Percentiles rank a stretch among this genome's conserved stretches.
phyloP scores from a whole-genome alignment of 1,140 invertebrate genomes.

The Contarinia nasturtii region DNA sequence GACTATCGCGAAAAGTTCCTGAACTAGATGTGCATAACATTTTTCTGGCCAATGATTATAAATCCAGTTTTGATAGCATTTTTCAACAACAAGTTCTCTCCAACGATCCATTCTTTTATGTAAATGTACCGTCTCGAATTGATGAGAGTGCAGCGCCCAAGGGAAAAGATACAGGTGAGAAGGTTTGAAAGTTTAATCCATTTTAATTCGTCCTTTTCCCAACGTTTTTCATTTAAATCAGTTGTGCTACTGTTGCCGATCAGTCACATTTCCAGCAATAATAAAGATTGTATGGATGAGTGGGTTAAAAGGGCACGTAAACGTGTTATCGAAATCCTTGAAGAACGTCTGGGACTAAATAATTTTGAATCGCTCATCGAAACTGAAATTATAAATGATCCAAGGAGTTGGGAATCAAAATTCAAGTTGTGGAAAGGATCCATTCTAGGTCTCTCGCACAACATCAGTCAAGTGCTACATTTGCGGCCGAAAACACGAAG shows the following conservation, averaged over 20 bases:
- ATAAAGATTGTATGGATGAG: not conserved
- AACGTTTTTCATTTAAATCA: too few relatives aligned
- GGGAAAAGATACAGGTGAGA: not conserved
- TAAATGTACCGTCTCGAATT: not conserved
- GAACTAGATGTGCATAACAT: not conserved
- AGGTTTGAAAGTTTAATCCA: too few relatives aligned
- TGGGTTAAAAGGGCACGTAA: not conserved
- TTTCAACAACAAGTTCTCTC: not conserved
- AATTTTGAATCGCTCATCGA: not conserved
- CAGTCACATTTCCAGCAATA: not conserved
- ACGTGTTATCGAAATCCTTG: not conserved
- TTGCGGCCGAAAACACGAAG: not conserved
- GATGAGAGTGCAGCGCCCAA: not conserved
- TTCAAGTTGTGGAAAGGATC: not conserved
- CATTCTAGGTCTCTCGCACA: not conserved
- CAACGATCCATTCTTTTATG: not conserved
- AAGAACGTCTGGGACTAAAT: not conserved
- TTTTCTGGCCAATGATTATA: not conserved
- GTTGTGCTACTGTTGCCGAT: not conserved
- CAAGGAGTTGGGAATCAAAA: not conserved
- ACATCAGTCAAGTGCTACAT: not conserved
- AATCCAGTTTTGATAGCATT: not conserved
- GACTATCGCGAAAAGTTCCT: not conserved
- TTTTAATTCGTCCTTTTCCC: too few relatives aligned
- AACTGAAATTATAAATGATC: not conserved